Base-by-base conservation (phyloP, 2,113 vertebrate species). In the Dascyllus trimaculatus region DNA sequence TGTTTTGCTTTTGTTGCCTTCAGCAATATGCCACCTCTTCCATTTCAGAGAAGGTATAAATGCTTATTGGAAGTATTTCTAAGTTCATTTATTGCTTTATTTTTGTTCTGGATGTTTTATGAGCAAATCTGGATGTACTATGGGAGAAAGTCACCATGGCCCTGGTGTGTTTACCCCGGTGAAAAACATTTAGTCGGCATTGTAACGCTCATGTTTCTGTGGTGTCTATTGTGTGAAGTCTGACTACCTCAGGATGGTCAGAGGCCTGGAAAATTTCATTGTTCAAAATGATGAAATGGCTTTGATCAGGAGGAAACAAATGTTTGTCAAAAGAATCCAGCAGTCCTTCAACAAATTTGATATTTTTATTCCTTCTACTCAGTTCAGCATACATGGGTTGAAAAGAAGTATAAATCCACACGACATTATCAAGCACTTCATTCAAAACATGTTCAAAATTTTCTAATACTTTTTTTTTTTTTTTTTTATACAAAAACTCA, bases 261-360 rank as follows among this genome's bases (percentile, higher is more conserved):
- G 45, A 43, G 1, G 56, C 63, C 5, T 76, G 64, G 45, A 68
- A 68, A 21, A 52, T 76, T 0, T 51, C 19, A 48, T 59, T 19
- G 9, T 24, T 45, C 24, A 71, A n/a, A 10, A 71, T 49, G 1
- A 71, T 4, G 13, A 71, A 1, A 29, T 29, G 32, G 1, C 3
- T 15, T 9, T n/a, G 7, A 14, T 32, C 32, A 1, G 32, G 32
- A 8, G 32, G 32, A 29, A 29, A 29, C 26, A 29, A 29, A 29
- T 29, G 26, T 29, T 71, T n/a, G 17, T 56, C 38, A 38, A 49
- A 71, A n/a, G 63, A 60, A n/a, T 75, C 54, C 4, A 63, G 54
- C 0, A 76, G 29, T 0, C 73, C 52, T 13, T 75, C 0, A 0
- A 75, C 0, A 19, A 66, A 49, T 46, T 32, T 32, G 7, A 5